phyloP scores from a whole-genome alignment of 2,888 invertebrate genomes.

The Yponomeuta malinellus region DNA sequence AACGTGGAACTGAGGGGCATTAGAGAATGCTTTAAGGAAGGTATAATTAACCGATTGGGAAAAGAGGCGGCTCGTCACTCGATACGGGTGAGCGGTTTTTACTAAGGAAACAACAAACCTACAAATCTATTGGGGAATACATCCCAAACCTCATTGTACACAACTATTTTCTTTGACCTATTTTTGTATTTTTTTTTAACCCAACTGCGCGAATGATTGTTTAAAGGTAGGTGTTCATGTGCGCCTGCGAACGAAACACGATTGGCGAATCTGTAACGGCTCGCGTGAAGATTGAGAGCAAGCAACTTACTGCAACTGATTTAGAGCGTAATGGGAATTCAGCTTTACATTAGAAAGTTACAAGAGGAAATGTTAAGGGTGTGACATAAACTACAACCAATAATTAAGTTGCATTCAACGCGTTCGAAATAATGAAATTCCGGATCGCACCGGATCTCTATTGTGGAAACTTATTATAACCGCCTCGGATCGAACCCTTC shows the following conservation, averaged over 20 bases:
- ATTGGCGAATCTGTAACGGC: background rate
- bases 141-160: background rate
- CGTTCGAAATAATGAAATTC: constrained; percentile 70
- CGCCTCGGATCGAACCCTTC: constrained; percentile 59
- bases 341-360: constrained; percentile 49
- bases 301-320: background rate
- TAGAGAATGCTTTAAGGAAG: background rate
- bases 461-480: constrained; percentile 67
- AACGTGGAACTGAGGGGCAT: background rate
- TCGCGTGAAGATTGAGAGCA: background rate
- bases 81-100: background rate
- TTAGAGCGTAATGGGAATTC: constrained; percentile 2
- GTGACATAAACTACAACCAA: constrained; percentile 55
- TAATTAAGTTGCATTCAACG: constrained; percentile 75
- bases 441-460: constrained; percentile 70
- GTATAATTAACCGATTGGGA: background rate
- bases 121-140: constrained; percentile 4
- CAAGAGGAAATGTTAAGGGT: constrained; percentile 51
- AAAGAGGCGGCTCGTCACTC: background rate
- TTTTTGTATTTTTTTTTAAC: background rate
- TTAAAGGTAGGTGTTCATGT: background rate
- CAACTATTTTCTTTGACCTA: background rate
- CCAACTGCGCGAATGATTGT: background rate
- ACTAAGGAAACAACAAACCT: constrained; percentile 5
- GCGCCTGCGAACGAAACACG: background rate